Evolutionary conservation across 2,797 vertebrate genomes (phyloP).

Genomic region (Sphaeramia orbicularis): DNA sequence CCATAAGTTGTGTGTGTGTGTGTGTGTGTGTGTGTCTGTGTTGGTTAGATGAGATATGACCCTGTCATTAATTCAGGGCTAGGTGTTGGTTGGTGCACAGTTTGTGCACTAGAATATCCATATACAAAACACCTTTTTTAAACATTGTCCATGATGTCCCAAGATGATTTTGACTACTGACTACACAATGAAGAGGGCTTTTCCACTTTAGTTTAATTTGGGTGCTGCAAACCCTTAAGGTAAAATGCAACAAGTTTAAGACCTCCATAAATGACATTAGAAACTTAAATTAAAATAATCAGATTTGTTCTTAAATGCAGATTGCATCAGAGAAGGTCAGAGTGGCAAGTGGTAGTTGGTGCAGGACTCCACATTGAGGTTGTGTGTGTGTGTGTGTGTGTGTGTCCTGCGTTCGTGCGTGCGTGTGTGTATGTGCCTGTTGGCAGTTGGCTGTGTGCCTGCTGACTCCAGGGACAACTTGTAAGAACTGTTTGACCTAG

Average conservation of each 20-base stretch:
- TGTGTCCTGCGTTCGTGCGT: slow-evolving; percentile 5
- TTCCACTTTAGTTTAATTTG: neutral
- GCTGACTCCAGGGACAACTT: neutral
- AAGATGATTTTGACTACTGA: neutral
- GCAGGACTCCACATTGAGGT: neutral
- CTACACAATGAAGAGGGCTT: neutral
- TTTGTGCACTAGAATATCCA: no score
- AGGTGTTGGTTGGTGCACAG: neutral
- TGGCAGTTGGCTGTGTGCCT: neutral
- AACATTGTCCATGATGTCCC: neutral
- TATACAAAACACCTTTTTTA: neutral
- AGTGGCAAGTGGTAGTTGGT: neutral
- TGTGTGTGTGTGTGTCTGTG: slow-evolving; percentile 26
- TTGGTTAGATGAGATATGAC: slow-evolving; percentile 28
- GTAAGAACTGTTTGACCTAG: slow-evolving; percentile 10
- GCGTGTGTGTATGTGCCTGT: neutral
- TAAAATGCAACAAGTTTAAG: neutral
- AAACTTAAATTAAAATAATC: slow-evolving; percentile 13
- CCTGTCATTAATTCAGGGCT: slow-evolving; percentile 48
- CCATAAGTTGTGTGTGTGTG: slow-evolving; percentile 37
- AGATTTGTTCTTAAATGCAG: neutral
- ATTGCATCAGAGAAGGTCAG: slow-evolving; percentile 7
- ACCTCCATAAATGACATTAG: neutral
- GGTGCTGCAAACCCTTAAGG: neutral
- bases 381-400: neutral